These are phyloP conservation scores for Heliopora coerulea DNA, from an alignment of 92 coral and sea anemone genomes.

Conservation along the genomic window DNA sequence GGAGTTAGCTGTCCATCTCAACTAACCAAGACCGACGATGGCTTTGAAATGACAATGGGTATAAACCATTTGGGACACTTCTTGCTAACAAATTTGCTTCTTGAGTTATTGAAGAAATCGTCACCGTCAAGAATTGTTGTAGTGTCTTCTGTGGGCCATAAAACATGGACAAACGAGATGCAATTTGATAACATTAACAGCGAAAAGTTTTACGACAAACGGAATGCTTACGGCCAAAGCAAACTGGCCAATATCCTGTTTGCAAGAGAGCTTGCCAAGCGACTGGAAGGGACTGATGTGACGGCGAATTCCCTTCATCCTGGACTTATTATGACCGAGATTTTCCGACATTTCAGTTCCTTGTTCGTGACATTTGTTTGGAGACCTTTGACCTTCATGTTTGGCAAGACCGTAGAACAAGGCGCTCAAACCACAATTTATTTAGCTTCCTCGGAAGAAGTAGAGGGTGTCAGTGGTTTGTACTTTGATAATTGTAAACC, in stretches of 20 bases:
- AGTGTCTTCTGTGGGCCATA: slow-evolving; percentile 66
- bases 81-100: too few species aligned
- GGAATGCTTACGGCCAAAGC: slow-evolving; percentile 61
- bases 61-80: too few species aligned
- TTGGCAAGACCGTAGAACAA: slow-evolving; percentile 53
- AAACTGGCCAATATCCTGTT: too few species aligned
- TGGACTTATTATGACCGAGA: slow-evolving; percentile 57
- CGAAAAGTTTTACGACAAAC: slow-evolving; percentile 49
- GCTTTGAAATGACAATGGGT: too few species aligned
- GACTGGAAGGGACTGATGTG: slow-evolving; percentile 72
- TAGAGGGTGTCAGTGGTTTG: slow-evolving; percentile 76
- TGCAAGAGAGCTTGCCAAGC: slow-evolving; percentile 69
- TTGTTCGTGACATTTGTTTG: too few species aligned
- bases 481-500: slow-evolving; percentile 70
- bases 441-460: slow-evolving; percentile 79
- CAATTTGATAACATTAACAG: slow-evolving; percentile 65
- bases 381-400: background rate
- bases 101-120: slow-evolving; percentile 59
- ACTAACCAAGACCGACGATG: too few species aligned
- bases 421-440: too few species aligned
- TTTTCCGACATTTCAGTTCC: slow-evolving; percentile 41
- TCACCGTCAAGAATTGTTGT: slow-evolving; percentile 70
- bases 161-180: slow-evolving; percentile 24
- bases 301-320: slow-evolving; percentile 71
- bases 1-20: slow-evolving; percentile 60